Evolutionary conservation across 37 sponge, comb jelly and placozoan species (phyloP), one percentile per base, ranked within the genome.

Genomic region (Hormiphora californensis): DNA sequence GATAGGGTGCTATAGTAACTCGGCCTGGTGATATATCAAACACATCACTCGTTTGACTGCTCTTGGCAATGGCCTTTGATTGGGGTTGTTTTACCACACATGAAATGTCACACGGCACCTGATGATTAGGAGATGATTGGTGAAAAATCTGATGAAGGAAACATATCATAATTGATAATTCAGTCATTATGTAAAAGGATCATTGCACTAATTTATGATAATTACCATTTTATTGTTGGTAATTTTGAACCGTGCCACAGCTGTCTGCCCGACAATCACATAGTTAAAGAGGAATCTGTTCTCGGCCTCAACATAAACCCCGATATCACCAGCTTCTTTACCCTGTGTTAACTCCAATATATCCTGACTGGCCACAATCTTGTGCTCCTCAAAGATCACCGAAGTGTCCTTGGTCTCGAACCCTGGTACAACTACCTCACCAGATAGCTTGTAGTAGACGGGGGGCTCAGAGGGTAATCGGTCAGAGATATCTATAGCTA

Each of bases 301-400:
- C 91, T 97, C 94, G 21, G 90, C 91, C 34, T 92, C 93, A 1
- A 94, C 89, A 54, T 92, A 95, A 30, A 95, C 94, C 21, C 96
- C 96, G 11, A 91, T 86, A 69, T 92, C 88, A 25, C 62, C 88
- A 63, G 32, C 21, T n/a, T n/a, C n/a, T n/a, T n/a, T n/a, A n/a
- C n/a, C n/a, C n/a, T n/a, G n/a, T n/a, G n/a, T n/a, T n/a, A n/a
- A 88, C 11, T 88, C 91, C 22, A 95, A 67, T 5, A 90, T 88
- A 40, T 92, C 90, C n/a, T 91, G 86, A 63, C 89, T 85, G 54
- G 63, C 86, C 88, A 96, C 95, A 32, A 97, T 89, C 4, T 92
- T 86, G 85, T 97, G 99, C 85, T 97, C 99, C 49, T 97, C 99
- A 92, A 94, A 97, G 0, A 97, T 89, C 11, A 91, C 87, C 5